These are phyloP conservation scores for Mesoligia furuncula DNA, from an alignment of 2,888 invertebrate species.

Conservation along the genomic window DNA sequence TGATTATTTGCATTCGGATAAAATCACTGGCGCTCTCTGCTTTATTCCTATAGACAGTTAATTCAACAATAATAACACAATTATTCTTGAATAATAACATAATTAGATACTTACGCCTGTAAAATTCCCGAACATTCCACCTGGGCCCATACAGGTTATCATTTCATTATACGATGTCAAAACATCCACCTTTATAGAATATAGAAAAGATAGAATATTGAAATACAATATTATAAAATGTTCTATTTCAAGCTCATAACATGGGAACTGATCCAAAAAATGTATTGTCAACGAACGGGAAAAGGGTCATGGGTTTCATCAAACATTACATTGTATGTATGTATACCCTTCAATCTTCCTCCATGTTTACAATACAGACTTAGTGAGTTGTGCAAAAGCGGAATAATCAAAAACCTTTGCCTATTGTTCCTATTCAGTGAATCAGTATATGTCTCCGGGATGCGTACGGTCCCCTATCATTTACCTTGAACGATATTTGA, in stretches of 20 bases:
- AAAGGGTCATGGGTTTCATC: conserved; percentile 50
- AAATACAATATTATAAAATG: conserved; percentile 23
- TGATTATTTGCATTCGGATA: background rate
- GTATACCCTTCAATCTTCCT: conserved; percentile 18
- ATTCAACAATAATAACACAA: background rate
- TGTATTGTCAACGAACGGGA: conserved; percentile 31
- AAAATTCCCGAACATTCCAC: conserved; percentile 89
- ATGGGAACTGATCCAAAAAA: conserved; percentile 28
- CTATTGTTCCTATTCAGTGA: conserved; percentile 64
- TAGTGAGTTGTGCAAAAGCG: conserved; percentile 51
- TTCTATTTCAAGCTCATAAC: conserved; percentile 27
- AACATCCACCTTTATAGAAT: conserved; percentile 81
- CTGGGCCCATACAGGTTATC: conserved; percentile 89
- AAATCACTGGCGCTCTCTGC: background rate
- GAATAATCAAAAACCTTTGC: conserved; percentile 64
- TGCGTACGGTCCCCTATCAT: conserved; percentile 48
- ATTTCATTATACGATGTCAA: conserved; percentile 87
- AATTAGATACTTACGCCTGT: conserved; percentile 78
- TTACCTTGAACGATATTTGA: conserved; percentile 64
- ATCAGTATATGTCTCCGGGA: conserved; percentile 47
- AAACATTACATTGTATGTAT: conserved; percentile 25
- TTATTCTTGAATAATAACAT: background rate
- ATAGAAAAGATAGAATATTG: conserved; percentile 8
- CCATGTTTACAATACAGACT: conserved; percentile 57
- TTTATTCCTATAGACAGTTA: background rate